A percentile compares a stretch with the other conserved stretches of the same genome.
Evolutionary conservation across 1,140 invertebrate species (phyloP).

Genomic region (Heterodera schachtii): DNA sequence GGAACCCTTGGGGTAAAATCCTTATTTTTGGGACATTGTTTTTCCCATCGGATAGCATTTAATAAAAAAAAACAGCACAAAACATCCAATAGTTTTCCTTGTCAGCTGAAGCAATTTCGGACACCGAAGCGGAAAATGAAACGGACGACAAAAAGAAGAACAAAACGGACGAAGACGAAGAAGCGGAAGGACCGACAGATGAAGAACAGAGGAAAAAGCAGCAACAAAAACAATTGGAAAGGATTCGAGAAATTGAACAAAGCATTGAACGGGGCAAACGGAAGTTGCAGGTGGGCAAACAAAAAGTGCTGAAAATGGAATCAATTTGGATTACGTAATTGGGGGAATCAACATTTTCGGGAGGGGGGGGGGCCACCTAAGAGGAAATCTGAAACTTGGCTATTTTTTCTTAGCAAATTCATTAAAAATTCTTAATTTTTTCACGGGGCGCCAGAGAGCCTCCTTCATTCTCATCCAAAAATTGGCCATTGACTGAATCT

Average conservation of each 20-base stretch:
- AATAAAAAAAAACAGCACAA: too few species aligned
- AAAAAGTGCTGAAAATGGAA: too few species aligned
- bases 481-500: too few species aligned
- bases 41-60: too few species aligned
- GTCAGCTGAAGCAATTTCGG: constrained; percentile 4
- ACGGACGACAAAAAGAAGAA: constrained; percentile 39
- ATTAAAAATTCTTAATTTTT: too few species aligned
- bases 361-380: neutral
- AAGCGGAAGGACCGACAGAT: constrained; percentile 44
- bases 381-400: too few species aligned
- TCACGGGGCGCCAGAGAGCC: too few species aligned
- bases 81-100: constrained; percentile 19
- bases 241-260: constrained; percentile 19
- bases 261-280: constrained; percentile 18
- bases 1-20: too few species aligned
- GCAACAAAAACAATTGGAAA: constrained; percentile 24
- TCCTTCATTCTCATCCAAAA: too few species aligned
- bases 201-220: constrained; percentile 39
- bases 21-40: too few species aligned
- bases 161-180: constrained; percentile 45
- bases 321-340: too few species aligned
- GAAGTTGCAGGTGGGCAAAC: neutral
- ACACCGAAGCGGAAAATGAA: constrained; percentile 58
- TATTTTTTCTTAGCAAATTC: too few species aligned
- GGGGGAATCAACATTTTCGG: neutral